Evolutionary conservation across 2,113 vertebrate genomes (phyloP).

Genomic region (Toxostoma redivivum): DNA sequence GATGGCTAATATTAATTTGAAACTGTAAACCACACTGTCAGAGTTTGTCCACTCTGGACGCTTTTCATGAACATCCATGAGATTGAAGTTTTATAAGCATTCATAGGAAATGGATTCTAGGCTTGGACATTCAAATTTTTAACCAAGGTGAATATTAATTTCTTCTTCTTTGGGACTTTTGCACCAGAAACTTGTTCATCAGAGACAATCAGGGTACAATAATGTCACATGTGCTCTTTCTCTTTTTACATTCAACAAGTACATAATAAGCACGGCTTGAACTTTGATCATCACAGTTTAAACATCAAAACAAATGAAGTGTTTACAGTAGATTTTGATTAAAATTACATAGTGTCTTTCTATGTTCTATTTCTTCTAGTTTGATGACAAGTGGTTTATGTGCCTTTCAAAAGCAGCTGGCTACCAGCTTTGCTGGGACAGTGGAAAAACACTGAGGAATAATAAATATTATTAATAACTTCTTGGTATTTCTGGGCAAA

Average conservation of each 20-base stretch:
- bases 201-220: background rate
- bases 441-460: conserved; percentile 29
- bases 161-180: background rate
- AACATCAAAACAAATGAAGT: background rate
- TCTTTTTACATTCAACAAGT: background rate
- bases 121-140: background rate
- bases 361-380: background rate
- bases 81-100: conserved; percentile 10
- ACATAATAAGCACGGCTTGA: background rate
- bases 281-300: background rate
- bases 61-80: background rate
- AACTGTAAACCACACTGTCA: background rate
- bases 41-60: background rate
- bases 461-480: conserved; percentile 31
- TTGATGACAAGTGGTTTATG: background rate
- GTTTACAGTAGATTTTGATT: background rate
- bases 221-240: background rate
- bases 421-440: background rate
- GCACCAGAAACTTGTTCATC: background rate
- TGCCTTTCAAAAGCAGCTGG: background rate
- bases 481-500: conserved; percentile 9
- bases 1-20: background rate
- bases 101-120: background rate
- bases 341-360: background rate
- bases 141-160: background rate